Evolutionary conservation across 1,140 invertebrate genomes (phyloP), one percentile per base, ranked within the genome.

Genomic region (Colletes gigas): DNA sequence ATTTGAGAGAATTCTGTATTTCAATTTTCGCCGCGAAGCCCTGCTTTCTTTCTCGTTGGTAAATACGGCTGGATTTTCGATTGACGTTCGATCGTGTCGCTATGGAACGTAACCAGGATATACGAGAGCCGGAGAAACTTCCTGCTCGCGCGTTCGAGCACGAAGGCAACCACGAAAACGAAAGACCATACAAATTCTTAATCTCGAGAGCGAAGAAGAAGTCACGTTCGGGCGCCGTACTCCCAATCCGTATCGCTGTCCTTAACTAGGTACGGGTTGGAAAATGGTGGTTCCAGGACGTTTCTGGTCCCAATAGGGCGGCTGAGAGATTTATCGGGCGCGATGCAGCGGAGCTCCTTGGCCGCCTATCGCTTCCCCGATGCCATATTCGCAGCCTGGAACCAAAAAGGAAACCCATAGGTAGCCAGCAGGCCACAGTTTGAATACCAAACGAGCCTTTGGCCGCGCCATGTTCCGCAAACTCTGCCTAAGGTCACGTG

Each of bases 331-430:
- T 86, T 88, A 89, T 90, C 83, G 86, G 76, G 75, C 75, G 77
- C 71, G 81, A 82, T 89, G 66, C 69, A 85, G 59, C 60, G 47
- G 54, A 41, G 54, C 72, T 83, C 83, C 19, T 72, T 44, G n/a
- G 30, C 52, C 76, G 62, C 41, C 69, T 75, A 81, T 81, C 72
- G 74, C 59, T 17, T 74, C 71, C 47, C 44, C 73, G 78, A 77
- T 70, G 44, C 4, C 65, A 57, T 78, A 82, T 82, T 88, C 84
- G 76, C 85, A 70, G 68, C 12, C 65, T 74, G 74, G 75, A 88
- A 86, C 84, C 69, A 73, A 88, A 88, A 90, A 90, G 87, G 83
- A 89, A 86, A 83, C 85, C 73, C 70, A 66, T 84, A 87, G 71
- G 78, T 70, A 82, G 66, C 57, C 60, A 70, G 44, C 41, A 50